Base-by-base conservation (phyloP, 2,888 invertebrate genomes). In the Leptopilina drosophilae region DNA sequence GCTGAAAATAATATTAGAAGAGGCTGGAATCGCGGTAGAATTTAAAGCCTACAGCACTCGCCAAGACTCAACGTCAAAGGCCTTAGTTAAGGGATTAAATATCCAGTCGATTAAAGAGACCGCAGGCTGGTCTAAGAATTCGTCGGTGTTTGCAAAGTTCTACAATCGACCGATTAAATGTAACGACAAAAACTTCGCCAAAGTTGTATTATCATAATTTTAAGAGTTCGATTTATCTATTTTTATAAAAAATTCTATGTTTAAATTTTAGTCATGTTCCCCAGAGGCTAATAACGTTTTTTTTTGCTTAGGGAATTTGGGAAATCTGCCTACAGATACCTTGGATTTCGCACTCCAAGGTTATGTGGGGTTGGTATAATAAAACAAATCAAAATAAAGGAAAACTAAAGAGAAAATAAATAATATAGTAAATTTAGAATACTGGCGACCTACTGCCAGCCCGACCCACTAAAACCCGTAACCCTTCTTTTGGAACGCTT, bases 61-160 rank as follows among this genome's bases (percentile, higher is more conserved):
- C 11, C 84, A 84, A 65, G 82, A 83, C n/a, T 78, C 81, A 8
- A 82, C 83, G 0, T 84, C 82, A 9, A 79, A 79, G 6, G 84
- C 82, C 1, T 33, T 40, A 6, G 33, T 66, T n/a, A 82, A 66
- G 33, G 82, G 82, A 6, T 64, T 84, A 3, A 80, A 62, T 42
- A n/a, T 83, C 4, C 75, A 81, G 7, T 53, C 67, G 6, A 83
- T 84, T 26, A 79, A 67, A 12, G 78, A 75, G 49, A 56, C 81
- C 5, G 82, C 83, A 0, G 83, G 83, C 3, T 84, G 84, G 80
- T 78, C 78, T 1, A 15, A 73, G 40, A 75, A 80, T 0, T 83
- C 83, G 2, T 40, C 78, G 20, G 64, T 77, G 1, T 82, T 82
- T 11, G 56, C 66, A 0, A 82, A 59, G 56, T 77, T 77, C 53